Evolutionary conservation across 2,113 vertebrate species (phyloP).

Genomic region (Pionites leucogaster): DNA sequence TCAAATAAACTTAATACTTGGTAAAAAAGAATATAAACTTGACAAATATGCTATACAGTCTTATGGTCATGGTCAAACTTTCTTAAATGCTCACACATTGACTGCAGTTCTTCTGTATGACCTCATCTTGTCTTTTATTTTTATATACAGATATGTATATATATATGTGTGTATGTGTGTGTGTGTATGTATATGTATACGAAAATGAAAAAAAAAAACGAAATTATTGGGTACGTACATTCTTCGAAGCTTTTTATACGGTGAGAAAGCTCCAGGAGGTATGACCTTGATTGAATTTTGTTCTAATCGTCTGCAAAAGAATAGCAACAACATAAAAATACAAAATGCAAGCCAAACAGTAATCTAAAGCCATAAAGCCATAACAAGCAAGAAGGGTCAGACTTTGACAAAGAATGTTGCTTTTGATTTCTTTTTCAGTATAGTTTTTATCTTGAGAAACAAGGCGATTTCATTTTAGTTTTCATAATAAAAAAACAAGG

Average conservation of each 20-base stretch:
- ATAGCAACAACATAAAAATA: not conserved
- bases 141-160: not conserved
- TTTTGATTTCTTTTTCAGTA: not conserved
- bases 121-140: not conserved
- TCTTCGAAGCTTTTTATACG: slow-evolving; percentile 96
- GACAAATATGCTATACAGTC: not conserved
- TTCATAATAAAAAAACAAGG: not conserved
- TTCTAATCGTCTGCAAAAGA: slow-evolving; percentile 90
- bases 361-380: not conserved
- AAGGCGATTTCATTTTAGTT: not conserved
- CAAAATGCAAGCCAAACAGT: not conserved
- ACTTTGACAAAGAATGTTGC: not conserved
- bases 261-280: slow-evolving; percentile 94
- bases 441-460: not conserved
- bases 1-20: not conserved
- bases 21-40: not conserved
- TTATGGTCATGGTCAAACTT: not conserved
- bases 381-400: not conserved
- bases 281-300: slow-evolving; percentile 98
- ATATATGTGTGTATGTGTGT: too few species aligned
- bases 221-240: slow-evolving; percentile 84
- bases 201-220: not conserved
- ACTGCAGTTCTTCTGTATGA: not conserved
- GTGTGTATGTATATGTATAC: not conserved
- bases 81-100: not conserved